Evolutionary conservation across 2,797 vertebrate genomes (phyloP), one percentile per base, ranked within the genome.

Genomic region (Malurus splendens): DNA sequence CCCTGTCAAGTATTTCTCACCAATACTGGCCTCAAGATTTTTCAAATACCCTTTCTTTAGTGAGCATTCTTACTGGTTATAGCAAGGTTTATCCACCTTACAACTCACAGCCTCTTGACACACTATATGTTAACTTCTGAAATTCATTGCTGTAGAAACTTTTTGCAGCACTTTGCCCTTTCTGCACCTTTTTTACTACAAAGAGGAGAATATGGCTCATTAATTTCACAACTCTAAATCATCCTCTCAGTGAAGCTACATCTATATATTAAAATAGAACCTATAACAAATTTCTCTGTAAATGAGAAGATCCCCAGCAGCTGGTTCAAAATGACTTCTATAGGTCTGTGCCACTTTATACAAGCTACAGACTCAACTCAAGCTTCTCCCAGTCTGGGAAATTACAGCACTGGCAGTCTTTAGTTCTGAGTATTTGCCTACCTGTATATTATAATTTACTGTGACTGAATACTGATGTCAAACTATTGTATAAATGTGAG

Each of bases 161-260:
- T 67, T 85, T 87, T 83, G 45, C 50, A 81, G 42, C 60, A 86
- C 60, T 76, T 86, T 0, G 1, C 30, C 80, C 61, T 87, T 89
- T 91, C 89, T 74, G 47, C 82, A 86, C 76, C 55, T 66, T 68
- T 90, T 92, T 72, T 62, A 62, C 79, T 83, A 90, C 62, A 70
- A 78, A 89, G 70, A 75, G 30, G 32, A 86, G 48, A 79, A 87
- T 38, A 86, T 33, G 66, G 76, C 15, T 87, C 30, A 90, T 83
- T 81, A 93, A 90, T 72, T 78, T 79, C 73, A 78, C 48, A 87
- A 39, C 41, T 64, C 65, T 73, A 90, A 87, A 89, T 90, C 62
- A 89, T 47, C 10, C 0, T 28, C 15, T 60, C 64, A 45, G 25
- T 71, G 39, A 91, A 83, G 54, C 14, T 50, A 83, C 27, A 36